Evolutionary conservation across 2,797 vertebrate species (phyloP).

Genomic region (Urophycis tenuis): DNA sequence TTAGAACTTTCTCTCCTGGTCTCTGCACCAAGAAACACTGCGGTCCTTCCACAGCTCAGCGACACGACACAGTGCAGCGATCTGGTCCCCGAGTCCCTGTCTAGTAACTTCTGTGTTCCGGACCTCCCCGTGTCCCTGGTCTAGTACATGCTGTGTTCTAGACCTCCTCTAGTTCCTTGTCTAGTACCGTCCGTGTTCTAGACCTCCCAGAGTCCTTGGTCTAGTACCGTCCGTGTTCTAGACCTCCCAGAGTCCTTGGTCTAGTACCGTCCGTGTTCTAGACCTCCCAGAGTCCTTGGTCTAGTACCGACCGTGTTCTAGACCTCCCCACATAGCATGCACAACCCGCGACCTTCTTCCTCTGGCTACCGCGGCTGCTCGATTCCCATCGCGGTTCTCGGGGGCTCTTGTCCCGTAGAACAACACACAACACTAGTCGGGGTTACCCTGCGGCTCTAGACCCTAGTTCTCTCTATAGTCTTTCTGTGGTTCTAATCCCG

Average conservation of each 20-base stretch:
- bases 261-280: neutral
- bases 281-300: neutral
- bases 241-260: neutral
- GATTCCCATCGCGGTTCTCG: slow-evolving; percentile 19
- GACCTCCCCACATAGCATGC: neutral
- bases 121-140: too few relatives aligned
- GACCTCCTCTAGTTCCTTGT: too few relatives aligned
- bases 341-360: neutral
- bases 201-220: neutral
- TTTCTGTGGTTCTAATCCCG: neutral
- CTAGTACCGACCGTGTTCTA: neutral
- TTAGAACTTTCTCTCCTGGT: slow-evolving; percentile 11
- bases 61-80: too few relatives aligned
- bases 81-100: neutral
- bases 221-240: neutral
- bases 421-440: neutral
- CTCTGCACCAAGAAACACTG: slow-evolving; percentile 18
- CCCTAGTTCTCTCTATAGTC: neutral
- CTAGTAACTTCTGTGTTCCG: too few relatives aligned
- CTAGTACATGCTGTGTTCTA: too few relatives aligned
- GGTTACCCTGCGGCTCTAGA: neutral
- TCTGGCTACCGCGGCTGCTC: slow-evolving; percentile 21
- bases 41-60: slow-evolving; percentile 14
- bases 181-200: too few relatives aligned
- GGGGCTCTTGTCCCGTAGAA: neutral